Percentiles rank a stretch among this genome's conserved stretches.
Conservation (phyloP, 2,888 invertebrate genomes). For the Deilephila elpenor region DNA sequence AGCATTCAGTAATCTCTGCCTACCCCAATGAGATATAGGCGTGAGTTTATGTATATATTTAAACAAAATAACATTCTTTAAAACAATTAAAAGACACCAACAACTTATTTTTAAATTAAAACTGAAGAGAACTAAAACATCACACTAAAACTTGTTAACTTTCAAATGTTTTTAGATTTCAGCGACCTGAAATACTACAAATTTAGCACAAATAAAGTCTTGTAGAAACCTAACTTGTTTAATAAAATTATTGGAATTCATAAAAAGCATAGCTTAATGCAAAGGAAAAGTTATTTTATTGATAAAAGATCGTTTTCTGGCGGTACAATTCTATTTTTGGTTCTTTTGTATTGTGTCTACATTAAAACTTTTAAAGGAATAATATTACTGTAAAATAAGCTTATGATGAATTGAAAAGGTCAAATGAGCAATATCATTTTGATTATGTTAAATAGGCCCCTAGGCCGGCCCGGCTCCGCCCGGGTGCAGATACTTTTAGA, state of each 20-base stretch:
- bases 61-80: not conserved
- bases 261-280: not conserved
- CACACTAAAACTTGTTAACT: not conserved
- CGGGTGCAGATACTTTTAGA: no score
- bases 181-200: not conserved
- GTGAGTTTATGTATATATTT: not conserved
- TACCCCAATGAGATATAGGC: no score
- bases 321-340: not conserved
- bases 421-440: no score
- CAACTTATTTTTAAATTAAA: not conserved
- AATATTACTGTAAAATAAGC: no score
- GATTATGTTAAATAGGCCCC: no score
- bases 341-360: not conserved
- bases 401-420: no score
- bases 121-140: not conserved
- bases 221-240: no score
- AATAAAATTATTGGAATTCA: not conserved
- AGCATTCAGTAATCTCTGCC: no score
- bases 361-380: no score
- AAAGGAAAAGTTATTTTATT: not conserved
- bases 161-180: not conserved
- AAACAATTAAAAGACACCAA: not conserved
- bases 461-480: no score
- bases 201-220: not conserved
- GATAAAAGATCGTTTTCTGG: not conserved